Base-by-base conservation (phyloP, 2,113 vertebrate species). In the Phrynocephalus versicolor region DNA sequence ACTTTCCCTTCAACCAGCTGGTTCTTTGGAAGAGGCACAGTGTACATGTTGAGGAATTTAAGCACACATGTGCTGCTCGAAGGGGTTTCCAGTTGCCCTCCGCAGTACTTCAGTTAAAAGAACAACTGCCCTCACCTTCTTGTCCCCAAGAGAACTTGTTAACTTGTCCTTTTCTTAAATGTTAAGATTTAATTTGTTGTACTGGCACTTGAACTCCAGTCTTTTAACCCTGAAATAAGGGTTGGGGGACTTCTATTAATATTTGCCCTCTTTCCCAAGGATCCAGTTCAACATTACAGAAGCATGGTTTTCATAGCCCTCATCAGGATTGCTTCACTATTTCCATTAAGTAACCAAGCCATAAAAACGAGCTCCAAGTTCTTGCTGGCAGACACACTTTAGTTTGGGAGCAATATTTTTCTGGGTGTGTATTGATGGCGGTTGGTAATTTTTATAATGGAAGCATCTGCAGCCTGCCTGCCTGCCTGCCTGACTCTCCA, bases 281-380 rank as follows among this genome's bases (percentile, higher is more conserved):
- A 65, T 35, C 37, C 33, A 74, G 57, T 62, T 85, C 0, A 9
- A 3, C 1, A 7, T 65, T 76, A 64, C 70, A 45, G 15, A 23
- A 30, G 33, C 15, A 4, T 6, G 21, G 60, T 39, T 73, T 67
- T 85, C 33, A 25, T n/a, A 73, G 82, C 51, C 16, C 27, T 72
- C 81, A 65, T 88, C 51, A 1, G 0, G 0, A 6, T 23, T 81
- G 39, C 77, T 18, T 58, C 15, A 14, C 35, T 37, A 14, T 83
- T 80, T 83, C 77, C 65, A n/a, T 86, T 85, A 15, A 82, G 5
- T 13, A 33, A 13, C 15, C 88, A 51, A 41, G 10, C 2, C 84
- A 51, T 39, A 87, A 81, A 82, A 92, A 79, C 33, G 75, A 83
- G 3, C n/a, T 91, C 39, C 76, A 87, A 69, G 55, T 77, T 85